Conservation (phyloP, 2,113 vertebrate genomes). For the Tyrannus savana region DNA sequence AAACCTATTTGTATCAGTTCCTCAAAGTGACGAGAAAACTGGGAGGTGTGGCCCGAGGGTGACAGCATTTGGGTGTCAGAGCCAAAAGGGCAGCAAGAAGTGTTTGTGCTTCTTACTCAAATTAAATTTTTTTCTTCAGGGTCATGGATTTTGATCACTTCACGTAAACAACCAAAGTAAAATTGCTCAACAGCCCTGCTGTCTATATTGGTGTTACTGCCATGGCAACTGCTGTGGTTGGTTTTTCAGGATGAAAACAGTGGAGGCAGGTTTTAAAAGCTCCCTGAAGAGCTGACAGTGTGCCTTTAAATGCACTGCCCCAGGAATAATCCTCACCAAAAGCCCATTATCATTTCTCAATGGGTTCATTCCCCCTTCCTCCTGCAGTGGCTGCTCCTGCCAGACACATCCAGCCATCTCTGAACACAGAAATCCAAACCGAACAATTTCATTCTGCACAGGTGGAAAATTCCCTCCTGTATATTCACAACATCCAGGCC, state of each 20-base stretch:
- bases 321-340: background rate
- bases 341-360: background rate
- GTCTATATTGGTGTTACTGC: background rate
- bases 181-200: background rate
- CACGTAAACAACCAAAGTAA: fast-evolving
- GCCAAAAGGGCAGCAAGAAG: background rate
- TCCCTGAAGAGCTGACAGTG: background rate
- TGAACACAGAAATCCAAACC: background rate
- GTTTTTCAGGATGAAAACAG: fast-evolving
- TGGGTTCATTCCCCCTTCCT: background rate
- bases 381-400: background rate
- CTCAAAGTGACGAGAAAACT: background rate
- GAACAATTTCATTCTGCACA: background rate
- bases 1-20: background rate
- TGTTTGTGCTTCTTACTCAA: background rate
- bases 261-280: background rate
- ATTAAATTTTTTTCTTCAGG: background rate
- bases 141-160: background rate
- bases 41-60: fast-evolving
- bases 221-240: fast-evolving
- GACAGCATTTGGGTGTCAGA: fast-evolving
- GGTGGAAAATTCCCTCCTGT: background rate
- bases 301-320: background rate
- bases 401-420: background rate
- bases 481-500: background rate